Conservation (phyloP, 2,113 vertebrate genomes). For the Meleagris gallopavo region DNA sequence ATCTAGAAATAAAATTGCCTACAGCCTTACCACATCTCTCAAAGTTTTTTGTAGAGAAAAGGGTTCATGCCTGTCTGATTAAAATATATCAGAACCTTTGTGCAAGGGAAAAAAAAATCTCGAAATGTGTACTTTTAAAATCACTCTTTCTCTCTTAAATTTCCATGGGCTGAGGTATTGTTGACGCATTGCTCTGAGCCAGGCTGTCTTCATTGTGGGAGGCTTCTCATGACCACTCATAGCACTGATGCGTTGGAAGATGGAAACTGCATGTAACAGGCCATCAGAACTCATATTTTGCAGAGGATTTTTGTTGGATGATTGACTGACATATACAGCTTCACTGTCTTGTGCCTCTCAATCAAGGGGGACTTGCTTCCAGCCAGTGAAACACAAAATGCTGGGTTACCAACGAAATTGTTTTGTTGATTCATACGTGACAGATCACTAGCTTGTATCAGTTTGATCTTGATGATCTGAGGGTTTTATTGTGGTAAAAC, state of each 20-base stretch:
- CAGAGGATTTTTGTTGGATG: background rate
- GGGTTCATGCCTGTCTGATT: background rate
- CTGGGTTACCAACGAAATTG: background rate
- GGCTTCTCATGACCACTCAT: background rate
- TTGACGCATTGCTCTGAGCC: background rate
- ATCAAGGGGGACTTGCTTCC: background rate
- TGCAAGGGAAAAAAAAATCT: background rate
- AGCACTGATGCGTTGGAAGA: background rate
- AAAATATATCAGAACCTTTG: background rate
- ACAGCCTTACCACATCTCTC: background rate
- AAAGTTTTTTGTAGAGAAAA: background rate
- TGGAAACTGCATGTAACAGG: background rate
- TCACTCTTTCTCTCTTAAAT: background rate
- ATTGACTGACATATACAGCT: background rate
- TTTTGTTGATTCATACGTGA: background rate
- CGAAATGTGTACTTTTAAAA: background rate
- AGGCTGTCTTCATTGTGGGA: background rate
- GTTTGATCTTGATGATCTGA: background rate
- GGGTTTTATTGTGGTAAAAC: slow-evolving; percentile 1
- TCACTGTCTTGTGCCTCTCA: background rate
- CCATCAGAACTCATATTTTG: background rate
- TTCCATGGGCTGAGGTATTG: background rate
- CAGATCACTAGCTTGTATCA: background rate
- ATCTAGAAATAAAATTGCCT: background rate
- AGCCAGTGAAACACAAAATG: background rate